Conservation (phyloP, 2,888 invertebrate species). For the Euphydryas editha region DNA sequence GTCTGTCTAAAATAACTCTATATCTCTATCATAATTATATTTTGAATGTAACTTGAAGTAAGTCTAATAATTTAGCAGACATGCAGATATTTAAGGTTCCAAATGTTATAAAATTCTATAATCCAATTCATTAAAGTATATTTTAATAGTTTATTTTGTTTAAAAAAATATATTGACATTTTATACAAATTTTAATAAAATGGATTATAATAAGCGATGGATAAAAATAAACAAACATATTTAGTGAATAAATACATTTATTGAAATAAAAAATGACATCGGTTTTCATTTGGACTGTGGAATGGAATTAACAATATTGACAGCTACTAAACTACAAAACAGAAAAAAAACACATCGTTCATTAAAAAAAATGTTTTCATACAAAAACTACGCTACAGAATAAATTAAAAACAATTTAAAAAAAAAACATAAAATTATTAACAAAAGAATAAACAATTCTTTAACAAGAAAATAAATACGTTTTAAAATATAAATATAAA, state of each 20-base stretch:
- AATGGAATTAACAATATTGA: conserved; percentile 82
- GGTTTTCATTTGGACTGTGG: conserved; percentile 71
- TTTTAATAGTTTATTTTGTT: neutral
- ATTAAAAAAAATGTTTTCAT: conserved; percentile 50
- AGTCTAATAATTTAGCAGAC: too few relatives aligned
- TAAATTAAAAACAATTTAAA: conserved; percentile 75
- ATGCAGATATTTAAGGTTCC: neutral
- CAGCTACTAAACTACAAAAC: conserved; percentile 77
- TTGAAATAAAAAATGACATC: conserved; percentile 83
- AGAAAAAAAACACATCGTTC: conserved; percentile 60
- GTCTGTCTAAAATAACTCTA: too few relatives aligned
- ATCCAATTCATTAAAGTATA: neutral
- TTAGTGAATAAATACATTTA: conserved; percentile 75
- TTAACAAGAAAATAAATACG: conserved; percentile 80
- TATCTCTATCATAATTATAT: too few relatives aligned
- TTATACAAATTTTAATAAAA: neutral
- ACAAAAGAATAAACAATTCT: conserved; percentile 74
- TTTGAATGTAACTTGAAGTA: too few relatives aligned
- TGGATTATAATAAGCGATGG: conserved; percentile 25
- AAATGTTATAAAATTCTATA: neutral
- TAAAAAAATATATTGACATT: too few relatives aligned
- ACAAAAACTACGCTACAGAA: conserved; percentile 72
- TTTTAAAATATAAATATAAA: conserved; percentile 64
- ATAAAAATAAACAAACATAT: conserved; percentile 60
- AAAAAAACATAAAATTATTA: conserved; percentile 76